Percentiles rank a stretch among this genome's conserved stretches.
Conservation (phyloP, 2,113 vertebrate genomes). For the Strix aluco region DNA sequence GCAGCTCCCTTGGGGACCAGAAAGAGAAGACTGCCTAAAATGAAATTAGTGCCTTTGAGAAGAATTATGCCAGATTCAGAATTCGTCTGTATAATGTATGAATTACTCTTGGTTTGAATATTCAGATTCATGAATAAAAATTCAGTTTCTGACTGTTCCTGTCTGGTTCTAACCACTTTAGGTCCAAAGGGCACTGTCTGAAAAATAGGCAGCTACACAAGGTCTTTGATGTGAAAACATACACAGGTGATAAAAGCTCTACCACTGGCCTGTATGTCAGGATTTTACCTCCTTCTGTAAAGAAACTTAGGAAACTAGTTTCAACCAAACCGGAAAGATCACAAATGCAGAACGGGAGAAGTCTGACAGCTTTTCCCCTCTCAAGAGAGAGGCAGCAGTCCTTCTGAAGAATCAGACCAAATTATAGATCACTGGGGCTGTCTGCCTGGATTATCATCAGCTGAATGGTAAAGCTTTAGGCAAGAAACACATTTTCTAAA, state of each 20-base stretch:
- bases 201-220: not conserved
- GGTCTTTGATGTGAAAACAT: not conserved
- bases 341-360: not conserved
- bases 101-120: not conserved
- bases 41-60: not conserved
- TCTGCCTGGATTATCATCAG: not conserved
- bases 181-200: not conserved
- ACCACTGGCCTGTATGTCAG: not conserved
- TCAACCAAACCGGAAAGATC: not conserved
- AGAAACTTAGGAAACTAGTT: not conserved
- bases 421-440: not conserved
- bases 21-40: not conserved
- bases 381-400: not conserved
- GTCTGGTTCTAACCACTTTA: not conserved
- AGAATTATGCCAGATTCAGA: not conserved
- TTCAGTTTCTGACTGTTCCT: not conserved
- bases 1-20: not conserved
- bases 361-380: not conserved
- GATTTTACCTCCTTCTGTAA: not conserved
- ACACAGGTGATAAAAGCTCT: not conserved
- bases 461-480: not conserved
- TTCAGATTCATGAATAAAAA: not conserved
- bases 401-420: constrained; percentile 2
- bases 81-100: not conserved
- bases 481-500: not conserved